phyloP scores from a whole-genome alignment of 1,140 invertebrate genomes.

The Drosophila paulistorum region DNA sequence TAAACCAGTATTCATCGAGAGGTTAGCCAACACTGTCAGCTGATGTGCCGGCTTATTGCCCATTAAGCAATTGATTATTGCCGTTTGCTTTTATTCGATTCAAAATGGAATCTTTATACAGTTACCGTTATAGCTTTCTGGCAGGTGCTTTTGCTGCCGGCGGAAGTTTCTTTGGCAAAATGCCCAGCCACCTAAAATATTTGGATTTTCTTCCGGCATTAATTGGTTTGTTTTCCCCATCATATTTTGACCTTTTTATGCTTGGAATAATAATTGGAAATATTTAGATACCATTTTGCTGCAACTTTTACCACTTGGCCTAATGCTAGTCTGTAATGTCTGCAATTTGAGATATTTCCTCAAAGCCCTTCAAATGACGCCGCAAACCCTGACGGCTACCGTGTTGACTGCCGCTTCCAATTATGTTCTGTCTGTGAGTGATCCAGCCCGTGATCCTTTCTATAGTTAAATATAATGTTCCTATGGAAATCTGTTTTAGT shows the following conservation, averaged over 20 bases:
- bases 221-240: neutral
- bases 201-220: conserved; percentile 11
- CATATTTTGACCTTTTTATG: neutral
- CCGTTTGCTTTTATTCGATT: neutral
- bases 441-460: neutral
- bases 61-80: neutral
- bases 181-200: conserved; percentile 60
- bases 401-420: conserved; percentile 85
- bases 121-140: conserved; percentile 69
- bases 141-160: conserved; percentile 73
- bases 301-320: conserved; percentile 63
- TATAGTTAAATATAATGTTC: neutral
- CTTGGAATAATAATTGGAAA: neutral
- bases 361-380: conserved; percentile 84
- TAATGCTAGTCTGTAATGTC: conserved; percentile 85
- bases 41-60: neutral
- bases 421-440: conserved; percentile 85
- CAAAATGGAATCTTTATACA: conserved; percentile 43
- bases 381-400: conserved; percentile 85
- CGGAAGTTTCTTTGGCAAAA: conserved; percentile 75
- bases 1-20: neutral
- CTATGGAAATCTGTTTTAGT: conserved; percentile 62
- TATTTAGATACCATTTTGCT: conserved; percentile 47
- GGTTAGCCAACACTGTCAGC: neutral
- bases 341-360: conserved; percentile 85